Evolutionary conservation across 2,113 vertebrate species (phyloP), one percentile per base, ranked within the genome.

Genomic region (Camarhynchus parvulus): DNA sequence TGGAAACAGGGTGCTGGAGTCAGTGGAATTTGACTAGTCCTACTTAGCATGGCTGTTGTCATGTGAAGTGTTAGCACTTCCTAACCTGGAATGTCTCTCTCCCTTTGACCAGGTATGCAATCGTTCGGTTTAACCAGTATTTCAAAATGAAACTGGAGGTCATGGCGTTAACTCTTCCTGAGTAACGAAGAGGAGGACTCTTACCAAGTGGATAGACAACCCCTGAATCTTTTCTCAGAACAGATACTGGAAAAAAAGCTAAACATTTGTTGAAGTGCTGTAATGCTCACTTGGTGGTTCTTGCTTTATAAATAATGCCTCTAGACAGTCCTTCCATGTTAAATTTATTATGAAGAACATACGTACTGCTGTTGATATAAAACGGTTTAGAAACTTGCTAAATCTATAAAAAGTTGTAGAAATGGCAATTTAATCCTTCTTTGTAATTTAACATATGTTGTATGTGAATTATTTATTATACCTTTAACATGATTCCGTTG

Each of bases 71-170:
- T 88, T 78, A 41, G 5, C 37, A 85, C 39, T 53, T 91, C 68
- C 85, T 95, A 50, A 93, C 73, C 88, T 58, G 5, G 69, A 47
- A 44, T 86, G 30, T 96, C 21, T 46, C 86, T 91, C 62, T 61
- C 89, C 89, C 56, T 89, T 69, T 96, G 44, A 23, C 52, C 89
- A 99, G 99, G 97, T 99, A 99, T 72, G 99, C 99, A 72, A 96
- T 99, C 95, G 98, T 99, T 90, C 99, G 99, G 83, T 99, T 99
- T 96, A 99, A 98, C 97, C 99, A 99, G 90, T 99, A 99, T 97
- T 99, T 99, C 97, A 99, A 99, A 98, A 99, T 99, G 99, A 99
- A 99, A 96, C 98, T 98, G 28, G 98, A 99, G 86, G 98, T 98
- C 52, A 98, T 97, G 67, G 97, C 96, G 0, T 97, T 99, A 90